A percentile compares a stretch with the other conserved stretches of the same genome.
Evolutionary conservation across 2,888 invertebrate genomes (phyloP).

Genomic region (Eilema caniola): DNA sequence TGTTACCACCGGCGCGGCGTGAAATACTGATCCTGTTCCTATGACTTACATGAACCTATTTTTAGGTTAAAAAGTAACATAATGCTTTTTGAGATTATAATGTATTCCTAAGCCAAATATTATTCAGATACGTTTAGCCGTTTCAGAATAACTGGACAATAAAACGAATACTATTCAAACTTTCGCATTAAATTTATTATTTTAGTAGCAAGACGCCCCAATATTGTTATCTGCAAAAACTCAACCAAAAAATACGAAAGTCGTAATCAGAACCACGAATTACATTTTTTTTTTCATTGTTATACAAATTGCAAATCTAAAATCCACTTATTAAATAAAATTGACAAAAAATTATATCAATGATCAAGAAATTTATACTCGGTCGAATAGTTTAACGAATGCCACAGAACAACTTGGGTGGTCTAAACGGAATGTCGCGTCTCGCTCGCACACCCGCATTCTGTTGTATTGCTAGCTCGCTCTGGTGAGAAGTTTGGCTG

Average conservation of each 20-base stretch:
- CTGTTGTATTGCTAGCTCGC: constrained; percentile 34
- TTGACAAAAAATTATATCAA: constrained; percentile 67
- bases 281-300: constrained; percentile 24
- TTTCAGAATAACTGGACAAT: too few relatives aligned
- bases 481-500: constrained; percentile 45
- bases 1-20: too few relatives aligned
- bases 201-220: not conserved
- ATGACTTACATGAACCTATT: too few relatives aligned
- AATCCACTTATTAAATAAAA: constrained; percentile 47
- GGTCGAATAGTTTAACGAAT: constrained; percentile 70
- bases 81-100: too few relatives aligned
- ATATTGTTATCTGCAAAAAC: constrained; percentile 25
- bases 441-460: constrained; percentile 50
- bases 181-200: too few relatives aligned
- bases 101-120: too few relatives aligned
- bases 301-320: constrained; percentile 37
- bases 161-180: too few relatives aligned
- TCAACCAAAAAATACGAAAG: constrained; percentile 21
- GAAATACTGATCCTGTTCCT: too few relatives aligned
- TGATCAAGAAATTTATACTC: constrained; percentile 71
- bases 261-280: constrained; percentile 33
- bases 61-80: too few relatives aligned
- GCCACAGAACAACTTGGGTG: constrained; percentile 79
- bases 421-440: constrained; percentile 63
- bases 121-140: too few relatives aligned